Conservation (phyloP, 2,797 vertebrate species). For the Phaenicophaeus curvirostris region DNA sequence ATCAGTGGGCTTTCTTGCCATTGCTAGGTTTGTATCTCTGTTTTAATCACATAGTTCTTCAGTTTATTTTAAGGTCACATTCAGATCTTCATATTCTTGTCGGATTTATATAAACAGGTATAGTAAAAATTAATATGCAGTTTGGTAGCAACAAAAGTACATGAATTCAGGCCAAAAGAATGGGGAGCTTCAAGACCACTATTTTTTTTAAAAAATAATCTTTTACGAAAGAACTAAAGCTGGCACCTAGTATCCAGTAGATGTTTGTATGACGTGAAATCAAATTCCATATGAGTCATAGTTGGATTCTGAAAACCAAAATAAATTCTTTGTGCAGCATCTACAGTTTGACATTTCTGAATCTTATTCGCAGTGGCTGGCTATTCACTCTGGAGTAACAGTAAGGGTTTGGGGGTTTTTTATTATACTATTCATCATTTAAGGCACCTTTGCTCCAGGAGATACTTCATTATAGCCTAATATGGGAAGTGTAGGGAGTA, state of each 20-base stretch:
- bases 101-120: neutral
- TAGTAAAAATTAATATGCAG: neutral
- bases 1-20: neutral
- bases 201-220: neutral
- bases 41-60: constrained; percentile 6
- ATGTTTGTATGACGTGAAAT: constrained; percentile 2
- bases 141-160: neutral
- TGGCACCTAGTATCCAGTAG: neutral
- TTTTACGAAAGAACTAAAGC: neutral
- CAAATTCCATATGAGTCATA: neutral
- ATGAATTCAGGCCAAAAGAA: neutral
- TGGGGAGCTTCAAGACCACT: neutral
- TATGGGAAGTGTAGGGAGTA: neutral
- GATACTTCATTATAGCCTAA: neutral
- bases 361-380: neutral
- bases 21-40: neutral
- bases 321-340: neutral
- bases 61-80: neutral
- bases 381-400: neutral
- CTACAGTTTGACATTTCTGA: neutral
- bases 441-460: neutral
- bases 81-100: neutral
- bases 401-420: neutral
- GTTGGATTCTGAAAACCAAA: constrained; percentile 27
- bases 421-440: neutral